A percentile compares a stretch with the other conserved stretches of the same genome.
phyloP scores from a whole-genome alignment of 1,140 invertebrate genomes.

The Maconellicoccus hirsutus region DNA sequence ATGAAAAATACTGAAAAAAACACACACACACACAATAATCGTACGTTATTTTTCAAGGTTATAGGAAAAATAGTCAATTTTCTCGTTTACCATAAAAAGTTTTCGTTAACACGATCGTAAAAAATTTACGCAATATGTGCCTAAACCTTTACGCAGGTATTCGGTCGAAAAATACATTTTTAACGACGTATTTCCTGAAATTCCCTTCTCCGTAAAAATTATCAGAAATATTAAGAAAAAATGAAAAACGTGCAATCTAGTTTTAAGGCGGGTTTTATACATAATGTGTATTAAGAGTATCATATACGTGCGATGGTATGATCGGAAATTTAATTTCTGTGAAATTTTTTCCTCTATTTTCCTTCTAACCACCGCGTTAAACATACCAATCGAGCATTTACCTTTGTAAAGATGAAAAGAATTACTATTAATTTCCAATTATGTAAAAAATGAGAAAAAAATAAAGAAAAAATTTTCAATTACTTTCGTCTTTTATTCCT shows the following conservation, averaged over 20 bases:
- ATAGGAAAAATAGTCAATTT: no score
- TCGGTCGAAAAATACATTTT: not conserved
- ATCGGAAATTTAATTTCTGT: not conserved
- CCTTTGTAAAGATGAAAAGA: not conserved
- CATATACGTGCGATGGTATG: not conserved
- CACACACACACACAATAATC: no score
- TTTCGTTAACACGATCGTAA: no score
- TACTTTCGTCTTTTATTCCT: not conserved
- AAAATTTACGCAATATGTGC: no score
- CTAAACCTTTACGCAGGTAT: no score
- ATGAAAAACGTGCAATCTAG: not conserved
- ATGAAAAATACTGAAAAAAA: no score
- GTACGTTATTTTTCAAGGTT: no score
- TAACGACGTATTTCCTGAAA: conserved; percentile 1
- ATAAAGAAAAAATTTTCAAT: not conserved
- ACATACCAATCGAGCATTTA: not conserved
- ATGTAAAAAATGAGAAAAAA: not conserved
- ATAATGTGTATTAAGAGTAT: not conserved
- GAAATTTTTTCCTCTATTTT: not conserved
- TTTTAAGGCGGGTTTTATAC: not conserved
- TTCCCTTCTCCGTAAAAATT: not conserved
- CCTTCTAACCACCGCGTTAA: not conserved
- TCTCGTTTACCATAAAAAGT: no score
- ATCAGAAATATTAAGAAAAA: no score
- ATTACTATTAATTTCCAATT: not conserved